Conservation (phyloP, 2,113 vertebrate genomes). For the Oryzias woworae region DNA sequence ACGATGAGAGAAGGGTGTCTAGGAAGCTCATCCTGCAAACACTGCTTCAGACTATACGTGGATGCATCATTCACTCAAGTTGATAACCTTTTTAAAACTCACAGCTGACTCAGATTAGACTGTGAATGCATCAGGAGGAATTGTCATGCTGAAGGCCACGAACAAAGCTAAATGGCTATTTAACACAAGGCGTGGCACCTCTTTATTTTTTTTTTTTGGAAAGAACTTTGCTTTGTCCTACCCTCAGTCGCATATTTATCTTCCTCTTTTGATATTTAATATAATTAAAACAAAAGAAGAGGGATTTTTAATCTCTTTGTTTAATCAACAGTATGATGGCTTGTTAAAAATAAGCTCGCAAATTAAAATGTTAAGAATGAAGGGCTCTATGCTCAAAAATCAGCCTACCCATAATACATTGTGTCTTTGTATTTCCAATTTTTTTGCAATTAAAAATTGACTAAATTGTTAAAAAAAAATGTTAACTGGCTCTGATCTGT, state of each 20-base stretch:
- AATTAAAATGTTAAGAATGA: slow-evolving; percentile 67
- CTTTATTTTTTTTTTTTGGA: slow-evolving; percentile 60
- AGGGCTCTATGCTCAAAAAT: slow-evolving; percentile 44
- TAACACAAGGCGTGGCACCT: slow-evolving; percentile 61
- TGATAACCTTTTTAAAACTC: slow-evolving; percentile 77
- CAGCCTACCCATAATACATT: background rate
- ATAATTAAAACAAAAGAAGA: slow-evolving; percentile 69
- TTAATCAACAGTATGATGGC: slow-evolving; percentile 52
- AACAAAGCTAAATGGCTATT: slow-evolving; percentile 59
- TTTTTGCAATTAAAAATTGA: no score
- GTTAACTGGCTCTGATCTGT: no score
- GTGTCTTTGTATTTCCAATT: no score
- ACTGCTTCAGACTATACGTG: slow-evolving; percentile 62
- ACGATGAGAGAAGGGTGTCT: slow-evolving; percentile 39
- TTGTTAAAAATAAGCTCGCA: slow-evolving; percentile 61
- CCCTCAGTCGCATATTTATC: slow-evolving; percentile 28
- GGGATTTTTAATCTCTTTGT: slow-evolving; percentile 49
- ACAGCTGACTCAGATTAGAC: slow-evolving; percentile 67
- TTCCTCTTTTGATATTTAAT: slow-evolving; percentile 47
- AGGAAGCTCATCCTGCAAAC: slow-evolving; percentile 44
- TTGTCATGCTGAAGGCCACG: slow-evolving; percentile 56
- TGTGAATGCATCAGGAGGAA: slow-evolving; percentile 68
- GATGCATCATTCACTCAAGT: slow-evolving; percentile 72
- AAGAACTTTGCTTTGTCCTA: slow-evolving; percentile 17
- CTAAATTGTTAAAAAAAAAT: no score